phyloP scores from a whole-genome alignment of 2,888 invertebrate species.

The Macrophya alboannulata region DNA sequence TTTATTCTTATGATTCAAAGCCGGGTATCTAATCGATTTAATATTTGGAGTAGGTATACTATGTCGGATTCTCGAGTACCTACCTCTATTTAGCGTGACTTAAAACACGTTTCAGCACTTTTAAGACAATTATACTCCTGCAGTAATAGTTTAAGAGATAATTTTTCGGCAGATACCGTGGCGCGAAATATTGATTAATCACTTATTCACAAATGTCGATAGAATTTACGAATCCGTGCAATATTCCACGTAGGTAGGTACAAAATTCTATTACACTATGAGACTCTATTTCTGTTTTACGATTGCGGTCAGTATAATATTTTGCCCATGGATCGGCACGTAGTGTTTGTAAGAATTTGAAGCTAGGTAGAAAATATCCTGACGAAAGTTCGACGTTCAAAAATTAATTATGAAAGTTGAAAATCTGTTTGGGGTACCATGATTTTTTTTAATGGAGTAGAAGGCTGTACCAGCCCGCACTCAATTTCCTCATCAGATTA shows the following conservation, averaged over 20 bases:
- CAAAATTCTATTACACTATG: neutral
- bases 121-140: neutral
- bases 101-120: neutral
- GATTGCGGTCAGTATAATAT: conserved; percentile 41
- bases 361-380: neutral
- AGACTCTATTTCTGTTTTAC: conserved; percentile 12
- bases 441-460: neutral
- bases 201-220: neutral
- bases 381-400: neutral
- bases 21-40: neutral
- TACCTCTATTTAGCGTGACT: neutral
- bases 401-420: neutral
- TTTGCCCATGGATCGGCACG: conserved; percentile 29
- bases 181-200: neutral
- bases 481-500: neutral
- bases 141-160: neutral
- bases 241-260: neutral
- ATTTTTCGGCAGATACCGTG: neutral
- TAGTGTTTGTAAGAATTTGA: neutral
- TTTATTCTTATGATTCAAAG: neutral
- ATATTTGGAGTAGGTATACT: neutral
- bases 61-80: neutral
- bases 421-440: neutral
- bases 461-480: neutral
- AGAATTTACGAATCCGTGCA: neutral